Base-by-base conservation (phyloP, 1,140 invertebrate species). In the Melitaea cinxia region DNA sequence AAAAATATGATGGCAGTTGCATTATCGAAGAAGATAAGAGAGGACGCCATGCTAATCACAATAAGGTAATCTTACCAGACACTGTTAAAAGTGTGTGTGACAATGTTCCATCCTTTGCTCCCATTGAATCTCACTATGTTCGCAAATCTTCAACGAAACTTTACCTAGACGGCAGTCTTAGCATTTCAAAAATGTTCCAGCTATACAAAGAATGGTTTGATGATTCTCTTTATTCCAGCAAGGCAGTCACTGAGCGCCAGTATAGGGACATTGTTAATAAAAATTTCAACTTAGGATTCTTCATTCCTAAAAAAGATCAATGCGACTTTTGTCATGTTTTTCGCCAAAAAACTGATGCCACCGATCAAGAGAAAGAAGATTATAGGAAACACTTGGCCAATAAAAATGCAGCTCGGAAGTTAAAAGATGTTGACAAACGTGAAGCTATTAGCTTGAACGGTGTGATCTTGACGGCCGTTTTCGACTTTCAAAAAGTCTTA, bases 401-500 rank as follows among this genome's bases (percentile, higher is more conserved):
- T n/a, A 37, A 37, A 10, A 37, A 37, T 12, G 14, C 0, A 2
- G 35, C 35, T 37, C 35, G 35, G 14, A n/a, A 10, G 0, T 2
- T 37, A 12, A 37, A 37, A 37, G 14, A 37, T 4, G 35, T n/a
- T 1, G n/a, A 37, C 35, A 37, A 37, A n/a, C 4, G 1, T 37
- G 35, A 37, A 37, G 12, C 35, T 10, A 35, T 6, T 6, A 10
- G 1, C 12, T n/a, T n/a, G n/a, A 35, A 42, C 17, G 12, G 15
- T 17, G 10, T 17, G 10, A 7, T 49, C 14, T 4, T 49, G 2
- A 6, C 21, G 5, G 52, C 52, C 4, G 10, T 17, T 3, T 54
- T 54, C 14, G 52, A 54, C 17, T 54, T 54, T 17, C 52, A 54
- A 35, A 54, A 54, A 54, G 14, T 54, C 10, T 19, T 54, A 14